A percentile compares a stretch with the other conserved stretches of the same genome.
Evolutionary conservation across 2,888 invertebrate species (phyloP).

Genomic region (Nyleta sp.): DNA sequence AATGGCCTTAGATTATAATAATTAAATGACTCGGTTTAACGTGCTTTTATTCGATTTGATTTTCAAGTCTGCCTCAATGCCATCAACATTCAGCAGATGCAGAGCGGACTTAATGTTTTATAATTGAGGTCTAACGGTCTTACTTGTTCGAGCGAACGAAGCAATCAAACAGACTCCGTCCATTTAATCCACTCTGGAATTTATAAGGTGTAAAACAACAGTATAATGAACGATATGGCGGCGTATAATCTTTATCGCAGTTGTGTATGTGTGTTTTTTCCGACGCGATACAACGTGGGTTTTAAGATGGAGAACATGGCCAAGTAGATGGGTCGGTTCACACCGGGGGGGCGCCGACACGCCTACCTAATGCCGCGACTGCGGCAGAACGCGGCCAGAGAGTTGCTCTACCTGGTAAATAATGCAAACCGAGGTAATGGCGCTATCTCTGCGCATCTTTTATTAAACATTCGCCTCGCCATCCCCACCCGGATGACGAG

Average conservation of each 20-base stretch:
- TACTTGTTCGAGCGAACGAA: slow-evolving; percentile 21
- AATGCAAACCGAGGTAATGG: slow-evolving; percentile 82
- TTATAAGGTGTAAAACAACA: slow-evolving; percentile 50
- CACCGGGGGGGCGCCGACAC: slow-evolving; percentile 73
- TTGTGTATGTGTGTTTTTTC: slow-evolving; percentile 53
- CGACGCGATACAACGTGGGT: slow-evolving; percentile 49
- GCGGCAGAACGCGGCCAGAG: slow-evolving; percentile 79
- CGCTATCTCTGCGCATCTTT: slow-evolving; percentile 83
- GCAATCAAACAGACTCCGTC: slow-evolving; percentile 27
- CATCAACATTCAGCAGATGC: slow-evolving; percentile 5
- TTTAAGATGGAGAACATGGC: slow-evolving; percentile 65
- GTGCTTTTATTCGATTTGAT: slow-evolving; percentile 7
- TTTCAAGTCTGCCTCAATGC: slow-evolving; percentile 6
- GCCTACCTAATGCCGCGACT: slow-evolving; percentile 78
- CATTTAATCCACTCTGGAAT: slow-evolving; percentile 42
- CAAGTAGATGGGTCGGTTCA: slow-evolving; percentile 66
- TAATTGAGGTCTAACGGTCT: slow-evolving; percentile 28
- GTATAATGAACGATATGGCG: slow-evolving; percentile 40
- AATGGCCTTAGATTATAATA: not conserved
- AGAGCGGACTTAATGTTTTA: slow-evolving; percentile 20
- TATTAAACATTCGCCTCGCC: slow-evolving; percentile 81
- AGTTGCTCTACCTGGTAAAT: slow-evolving; percentile 81
- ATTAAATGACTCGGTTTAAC: slow-evolving; percentile 25
- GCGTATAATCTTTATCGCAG: slow-evolving; percentile 42
- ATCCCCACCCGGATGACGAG: slow-evolving; percentile 66